Evolutionary conservation across 2,113 vertebrate species (phyloP).

Genomic region (Sphaerodactylus townsendi): DNA sequence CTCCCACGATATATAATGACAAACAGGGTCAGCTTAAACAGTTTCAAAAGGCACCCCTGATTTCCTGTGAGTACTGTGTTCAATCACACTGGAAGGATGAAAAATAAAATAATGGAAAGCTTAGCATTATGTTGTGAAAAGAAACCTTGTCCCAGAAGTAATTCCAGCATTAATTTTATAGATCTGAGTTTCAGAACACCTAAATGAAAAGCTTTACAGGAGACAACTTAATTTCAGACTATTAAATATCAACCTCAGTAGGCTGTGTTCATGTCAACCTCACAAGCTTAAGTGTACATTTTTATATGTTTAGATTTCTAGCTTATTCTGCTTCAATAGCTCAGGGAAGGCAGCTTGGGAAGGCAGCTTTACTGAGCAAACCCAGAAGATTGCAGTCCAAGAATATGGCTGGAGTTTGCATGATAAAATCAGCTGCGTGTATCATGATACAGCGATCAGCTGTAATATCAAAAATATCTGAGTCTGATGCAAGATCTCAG

Average conservation of each 20-base stretch:
- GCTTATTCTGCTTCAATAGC: too few relatives aligned
- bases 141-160: conserved; percentile 20
- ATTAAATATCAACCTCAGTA: not conserved
- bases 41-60: not conserved
- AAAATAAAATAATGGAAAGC: not conserved
- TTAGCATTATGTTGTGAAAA: not conserved
- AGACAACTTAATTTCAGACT: too few relatives aligned
- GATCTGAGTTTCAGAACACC: not conserved
- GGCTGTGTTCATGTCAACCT: not conserved
- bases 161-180: conserved; percentile 8
- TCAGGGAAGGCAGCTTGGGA: too few relatives aligned
- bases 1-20: not conserved
- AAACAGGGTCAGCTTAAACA: not conserved
- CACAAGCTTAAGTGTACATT: too few relatives aligned
- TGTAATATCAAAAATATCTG: too few relatives aligned
- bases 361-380: too few relatives aligned
- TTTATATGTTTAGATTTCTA: too few relatives aligned
- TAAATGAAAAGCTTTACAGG: not conserved
- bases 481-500: too few relatives aligned
- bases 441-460: too few relatives aligned
- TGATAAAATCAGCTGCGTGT: too few relatives aligned
- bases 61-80: not conserved
- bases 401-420: too few relatives aligned
- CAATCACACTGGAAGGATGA: not conserved
- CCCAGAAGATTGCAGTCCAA: not conserved